Evolutionary conservation across 1,140 invertebrate genomes (phyloP), one percentile per base, ranked within the genome.

Genomic region (Drosophila auraria): DNA sequence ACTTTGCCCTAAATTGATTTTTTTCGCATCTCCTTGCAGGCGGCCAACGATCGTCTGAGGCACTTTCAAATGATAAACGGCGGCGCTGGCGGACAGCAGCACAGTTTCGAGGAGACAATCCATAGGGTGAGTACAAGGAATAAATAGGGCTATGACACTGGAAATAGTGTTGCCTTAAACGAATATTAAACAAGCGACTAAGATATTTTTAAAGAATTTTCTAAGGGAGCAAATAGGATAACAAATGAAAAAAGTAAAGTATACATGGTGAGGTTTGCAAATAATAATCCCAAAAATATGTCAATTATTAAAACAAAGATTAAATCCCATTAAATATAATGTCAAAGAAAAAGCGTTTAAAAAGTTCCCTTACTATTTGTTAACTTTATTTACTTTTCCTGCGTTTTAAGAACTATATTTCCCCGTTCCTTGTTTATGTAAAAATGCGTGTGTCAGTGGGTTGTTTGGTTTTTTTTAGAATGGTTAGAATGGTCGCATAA

Each of bases 21-120:
- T 57, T 51, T 59, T 58, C 51, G 44, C 17, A 70, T 47, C 23
- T 62, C 54, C 49, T 75, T 79, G 27, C 70, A 93, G 92, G 91
- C 91, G 33, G 91, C 92, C 78, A 93, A 96, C 94, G 96, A 97
- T 93, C 94, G 96, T 92, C 94, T 97, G 89, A 94, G 96, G 93
- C 96, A 96, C 94, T 94, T 96, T 78, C 96, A 97, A 94, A 96
- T 92, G 75, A 87, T 96, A 95, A 96, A 95, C 93, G 96, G 96
- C 76, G 95, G 95, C 8, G 84, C 73, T 69, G 83, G 86, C 30
- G 96, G 70, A 49, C 95, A 96, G 89, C 95, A 96, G 74, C 96
- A 96, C 92, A 96, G 96, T 92, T 97, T 97, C 92, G 96, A 97
- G 94, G 96, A 97, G 93, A 97, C 96, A 79, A 97, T 97, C 92